Percentiles rank a stretch among this genome's conserved stretches.
These are phyloP conservation scores for Anastatus disparis DNA, from an alignment of 1,140 invertebrate species.

Conservation along the genomic window DNA sequence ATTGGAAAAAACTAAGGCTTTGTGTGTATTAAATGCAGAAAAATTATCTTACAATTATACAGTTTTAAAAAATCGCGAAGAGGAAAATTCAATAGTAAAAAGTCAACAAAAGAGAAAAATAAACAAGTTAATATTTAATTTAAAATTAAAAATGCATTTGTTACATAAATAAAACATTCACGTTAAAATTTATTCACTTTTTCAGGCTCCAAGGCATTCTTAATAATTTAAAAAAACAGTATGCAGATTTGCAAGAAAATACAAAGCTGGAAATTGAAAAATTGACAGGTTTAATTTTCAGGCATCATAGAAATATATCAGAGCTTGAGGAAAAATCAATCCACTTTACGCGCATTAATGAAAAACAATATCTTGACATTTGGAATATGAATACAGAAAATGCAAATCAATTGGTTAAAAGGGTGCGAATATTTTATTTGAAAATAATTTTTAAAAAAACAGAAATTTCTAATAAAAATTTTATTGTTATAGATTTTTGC, in stretches of 20 bases:
- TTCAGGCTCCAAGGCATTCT: constrained; percentile 78
- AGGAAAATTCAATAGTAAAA: constrained; percentile 85
- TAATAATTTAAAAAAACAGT: constrained; percentile 73
- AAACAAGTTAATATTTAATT: constrained; percentile 65
- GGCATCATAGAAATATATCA: constrained; percentile 72
- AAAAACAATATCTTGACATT: constrained; percentile 67
- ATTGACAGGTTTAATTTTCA: constrained; percentile 71
- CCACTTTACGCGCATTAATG: constrained; percentile 73
- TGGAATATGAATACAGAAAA: constrained; percentile 78
- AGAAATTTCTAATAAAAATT: background rate
- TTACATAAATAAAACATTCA: too few relatives aligned
- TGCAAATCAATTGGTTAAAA: constrained; percentile 68
- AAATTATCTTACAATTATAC: constrained; percentile 89
- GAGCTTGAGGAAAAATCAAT: constrained; percentile 75
- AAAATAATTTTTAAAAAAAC: background rate
- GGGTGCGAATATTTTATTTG: constrained; percentile 45
- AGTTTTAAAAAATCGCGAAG: constrained; percentile 84
- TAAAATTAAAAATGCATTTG: background rate
- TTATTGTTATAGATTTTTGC: constrained; percentile 64
- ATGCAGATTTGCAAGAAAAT: constrained; percentile 70
- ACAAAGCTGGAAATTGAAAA: constrained; percentile 69
- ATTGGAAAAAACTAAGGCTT: constrained; percentile 79
- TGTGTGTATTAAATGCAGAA: constrained; percentile 80
- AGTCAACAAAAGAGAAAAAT: constrained; percentile 85
- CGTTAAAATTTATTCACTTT: constrained; percentile 26